Conservation (phyloP, 2,888 invertebrate genomes). For the Linnaemya vulpina region DNA sequence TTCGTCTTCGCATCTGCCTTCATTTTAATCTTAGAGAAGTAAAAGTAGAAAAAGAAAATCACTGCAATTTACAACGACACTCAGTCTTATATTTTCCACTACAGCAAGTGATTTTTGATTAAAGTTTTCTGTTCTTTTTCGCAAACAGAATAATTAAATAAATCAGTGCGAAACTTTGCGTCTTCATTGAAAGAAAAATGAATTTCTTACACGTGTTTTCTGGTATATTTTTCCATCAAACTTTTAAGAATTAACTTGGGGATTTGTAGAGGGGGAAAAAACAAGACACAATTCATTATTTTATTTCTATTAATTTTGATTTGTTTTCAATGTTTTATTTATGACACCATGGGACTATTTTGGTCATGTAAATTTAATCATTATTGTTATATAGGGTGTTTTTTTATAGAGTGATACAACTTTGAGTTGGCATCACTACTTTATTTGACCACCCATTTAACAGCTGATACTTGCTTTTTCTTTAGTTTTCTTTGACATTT, state of each 20-base stretch:
- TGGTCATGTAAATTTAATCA: too few species aligned
- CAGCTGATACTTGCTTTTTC: too few species aligned
- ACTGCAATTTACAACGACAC: slow-evolving; percentile 27
- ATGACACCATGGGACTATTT: too few species aligned
- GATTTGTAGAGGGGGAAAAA: background rate
- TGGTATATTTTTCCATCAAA: background rate
- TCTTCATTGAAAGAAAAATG: slow-evolving; percentile 18
- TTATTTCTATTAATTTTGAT: background rate
- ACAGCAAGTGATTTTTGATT: slow-evolving; percentile 40
- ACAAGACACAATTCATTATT: background rate
- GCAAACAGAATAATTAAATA: slow-evolving; percentile 29
- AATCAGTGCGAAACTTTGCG: slow-evolving; percentile 1
- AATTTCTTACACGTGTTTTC: slow-evolving; percentile 33
- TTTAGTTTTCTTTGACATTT: too few species aligned
- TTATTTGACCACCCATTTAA: too few species aligned
- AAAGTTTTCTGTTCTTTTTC: slow-evolving; percentile 4
- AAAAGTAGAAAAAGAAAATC: background rate
- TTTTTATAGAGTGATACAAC: too few species aligned
- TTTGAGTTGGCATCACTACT: too few species aligned
- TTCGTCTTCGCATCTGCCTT: background rate
- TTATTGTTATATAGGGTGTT: too few species aligned
- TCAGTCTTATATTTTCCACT: slow-evolving; percentile 7
- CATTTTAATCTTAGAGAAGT: slow-evolving; percentile 38
- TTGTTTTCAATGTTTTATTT: background rate
- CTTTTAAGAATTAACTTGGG: slow-evolving; percentile 4